phyloP scores from a whole-genome alignment of 2,888 invertebrate species.

The Epinotia demarniana region DNA sequence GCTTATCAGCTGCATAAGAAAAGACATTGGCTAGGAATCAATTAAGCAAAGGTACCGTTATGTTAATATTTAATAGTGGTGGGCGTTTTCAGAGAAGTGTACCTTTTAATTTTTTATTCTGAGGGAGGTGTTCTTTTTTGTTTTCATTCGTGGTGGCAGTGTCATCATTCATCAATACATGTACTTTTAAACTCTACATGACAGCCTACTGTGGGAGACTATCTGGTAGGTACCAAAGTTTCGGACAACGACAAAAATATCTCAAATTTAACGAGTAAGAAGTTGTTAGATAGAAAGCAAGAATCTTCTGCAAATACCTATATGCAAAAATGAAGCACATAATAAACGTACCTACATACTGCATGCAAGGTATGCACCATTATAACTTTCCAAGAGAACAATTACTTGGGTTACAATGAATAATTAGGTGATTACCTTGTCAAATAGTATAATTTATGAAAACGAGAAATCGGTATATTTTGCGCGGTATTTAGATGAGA shows the following conservation, averaged over 20 bases:
- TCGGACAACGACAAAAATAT: too few species aligned
- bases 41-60: conserved; percentile 30
- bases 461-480: conserved; percentile 5
- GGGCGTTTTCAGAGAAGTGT: neutral
- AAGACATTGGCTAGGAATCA: conserved; percentile 34
- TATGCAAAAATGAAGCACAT: neutral
- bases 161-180: neutral
- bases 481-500: neutral
- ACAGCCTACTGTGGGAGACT: too few species aligned
- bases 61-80: conserved; percentile 16
- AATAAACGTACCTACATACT: neutral
- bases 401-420: conserved; percentile 3
- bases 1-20: conserved; percentile 40
- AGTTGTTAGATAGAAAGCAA: neutral
- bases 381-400: conserved; percentile 6
- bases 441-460: neutral
- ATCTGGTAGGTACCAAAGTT: too few species aligned
- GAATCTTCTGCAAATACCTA: neutral
- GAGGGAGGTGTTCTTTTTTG: too few species aligned
- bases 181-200: neutral
- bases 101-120: too few species aligned
- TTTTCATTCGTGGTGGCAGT: neutral
- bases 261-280: neutral
- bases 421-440: neutral
- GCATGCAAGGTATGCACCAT: neutral